phyloP scores from a whole-genome alignment of 1,140 invertebrate species.

The Aphidius ervi region DNA sequence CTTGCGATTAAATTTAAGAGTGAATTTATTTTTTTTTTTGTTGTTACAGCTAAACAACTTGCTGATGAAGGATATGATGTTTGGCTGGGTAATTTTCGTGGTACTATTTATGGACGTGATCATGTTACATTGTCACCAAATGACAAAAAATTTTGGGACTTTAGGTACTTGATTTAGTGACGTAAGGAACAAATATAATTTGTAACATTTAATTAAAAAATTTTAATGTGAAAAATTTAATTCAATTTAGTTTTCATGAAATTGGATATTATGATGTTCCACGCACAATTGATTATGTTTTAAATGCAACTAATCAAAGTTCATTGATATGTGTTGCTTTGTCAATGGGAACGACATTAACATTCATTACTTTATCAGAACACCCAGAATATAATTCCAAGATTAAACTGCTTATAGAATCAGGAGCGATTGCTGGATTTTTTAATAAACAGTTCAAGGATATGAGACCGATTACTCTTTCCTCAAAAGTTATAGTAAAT shows the following conservation, averaged over 20 bases:
- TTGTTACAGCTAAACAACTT: constrained; percentile 41
- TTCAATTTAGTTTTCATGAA: constrained; percentile 57
- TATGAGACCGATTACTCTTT: background rate
- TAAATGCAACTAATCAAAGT: constrained; percentile 47
- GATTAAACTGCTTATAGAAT: constrained; percentile 49
- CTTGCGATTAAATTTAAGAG: too few relatives aligned
- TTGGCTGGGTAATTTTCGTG: constrained; percentile 67
- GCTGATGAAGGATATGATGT: constrained; percentile 63
- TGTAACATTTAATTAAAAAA: constrained; percentile 11
- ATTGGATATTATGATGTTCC: constrained; percentile 59
- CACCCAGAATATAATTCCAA: constrained; percentile 57
- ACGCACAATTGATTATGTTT: constrained; percentile 57
- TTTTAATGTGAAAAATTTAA: constrained; percentile 12
- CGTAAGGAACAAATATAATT: constrained; percentile 9
- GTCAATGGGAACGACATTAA: constrained; percentile 63
- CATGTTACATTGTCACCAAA: constrained; percentile 42
- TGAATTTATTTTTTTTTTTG: background rate
- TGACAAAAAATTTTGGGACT: constrained; percentile 51
- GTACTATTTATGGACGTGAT: constrained; percentile 59
- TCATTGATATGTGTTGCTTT: constrained; percentile 63
- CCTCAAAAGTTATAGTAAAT: background rate
- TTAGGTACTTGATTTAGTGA: constrained; percentile 29
- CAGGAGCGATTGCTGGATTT: constrained; percentile 53
- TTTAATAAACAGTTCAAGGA: background rate
- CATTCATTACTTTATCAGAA: constrained; percentile 52